phyloP scores from a whole-genome alignment of 2,113 vertebrate species.

The Puffinus mauretanicus region DNA sequence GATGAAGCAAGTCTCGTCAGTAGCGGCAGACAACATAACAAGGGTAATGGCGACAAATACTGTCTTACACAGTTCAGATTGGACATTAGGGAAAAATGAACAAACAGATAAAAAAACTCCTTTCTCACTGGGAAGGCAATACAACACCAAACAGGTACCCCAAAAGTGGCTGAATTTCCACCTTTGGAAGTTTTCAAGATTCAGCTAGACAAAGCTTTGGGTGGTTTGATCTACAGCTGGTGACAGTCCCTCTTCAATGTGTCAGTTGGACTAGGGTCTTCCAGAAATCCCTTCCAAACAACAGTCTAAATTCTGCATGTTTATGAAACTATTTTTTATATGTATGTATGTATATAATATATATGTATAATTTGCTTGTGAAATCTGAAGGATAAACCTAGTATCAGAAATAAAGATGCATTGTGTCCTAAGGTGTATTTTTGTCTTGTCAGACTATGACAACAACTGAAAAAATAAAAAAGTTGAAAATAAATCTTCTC shows the following conservation, averaged over 20 bases:
- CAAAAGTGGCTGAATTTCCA: neutral
- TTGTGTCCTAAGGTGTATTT: neutral
- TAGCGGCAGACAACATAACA: neutral
- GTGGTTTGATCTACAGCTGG: neutral
- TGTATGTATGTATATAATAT: no score
- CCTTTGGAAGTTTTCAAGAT: neutral
- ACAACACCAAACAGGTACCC: neutral
- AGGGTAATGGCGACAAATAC: neutral
- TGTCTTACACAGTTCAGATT: neutral
- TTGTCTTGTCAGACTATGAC: neutral
- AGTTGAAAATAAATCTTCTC: neutral
- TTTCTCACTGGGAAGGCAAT: neutral
- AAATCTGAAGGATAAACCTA: neutral
- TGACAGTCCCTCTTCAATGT: neutral
- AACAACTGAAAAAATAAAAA: neutral
- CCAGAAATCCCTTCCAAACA: neutral
- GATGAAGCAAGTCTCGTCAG: neutral
- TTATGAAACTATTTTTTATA: neutral
- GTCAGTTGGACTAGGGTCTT: neutral
- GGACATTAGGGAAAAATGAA: neutral
- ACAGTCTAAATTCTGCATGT: neutral
- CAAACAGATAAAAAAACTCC: no score
- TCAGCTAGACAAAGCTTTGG: neutral
- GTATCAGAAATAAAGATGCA: neutral
- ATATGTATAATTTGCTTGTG: neutral